These are phyloP conservation scores for Bradynema listronoti DNA, from an alignment of 1,140 invertebrate genomes.

Conservation along the genomic window DNA sequence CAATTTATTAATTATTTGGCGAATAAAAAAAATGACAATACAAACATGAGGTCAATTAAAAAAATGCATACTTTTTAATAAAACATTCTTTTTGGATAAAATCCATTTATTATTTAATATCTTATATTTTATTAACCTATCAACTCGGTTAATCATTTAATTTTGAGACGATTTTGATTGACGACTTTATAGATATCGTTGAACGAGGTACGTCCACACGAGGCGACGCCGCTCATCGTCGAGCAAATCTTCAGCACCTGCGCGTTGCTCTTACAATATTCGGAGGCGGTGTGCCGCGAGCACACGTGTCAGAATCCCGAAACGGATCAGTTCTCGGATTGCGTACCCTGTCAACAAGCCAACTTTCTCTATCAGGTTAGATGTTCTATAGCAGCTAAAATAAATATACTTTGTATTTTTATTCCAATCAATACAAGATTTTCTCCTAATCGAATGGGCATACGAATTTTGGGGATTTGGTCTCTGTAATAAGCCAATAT, in stretches of 20 bases:
- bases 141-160: too few relatives aligned
- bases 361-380: conserved; percentile 85
- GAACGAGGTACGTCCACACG: conserved; percentile 78
- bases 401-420: too few relatives aligned
- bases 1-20: too few relatives aligned
- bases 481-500: too few relatives aligned
- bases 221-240: conserved; percentile 57
- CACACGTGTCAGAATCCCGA: conserved; percentile 66
- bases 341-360: conserved; percentile 80
- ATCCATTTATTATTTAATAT: too few relatives aligned
- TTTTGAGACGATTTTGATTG: too few relatives aligned
- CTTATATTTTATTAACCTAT: too few relatives aligned
- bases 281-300: conserved; percentile 68
- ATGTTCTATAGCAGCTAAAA: conserved; percentile 5
- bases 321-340: conserved; percentile 65
- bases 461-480: too few relatives aligned
- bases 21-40: conserved; percentile 1
- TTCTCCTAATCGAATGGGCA: too few relatives aligned
- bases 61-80: conserved; percentile 11
- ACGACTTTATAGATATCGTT: conserved; percentile 78
- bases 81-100: too few relatives aligned
- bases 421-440: too few relatives aligned
- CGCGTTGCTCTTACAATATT: conserved; percentile 63
- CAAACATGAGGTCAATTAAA: too few relatives aligned
- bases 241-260: conserved; percentile 40